Base-by-base conservation (phyloP, 2,888 invertebrate species). In the Ochlodes sylvanus region DNA sequence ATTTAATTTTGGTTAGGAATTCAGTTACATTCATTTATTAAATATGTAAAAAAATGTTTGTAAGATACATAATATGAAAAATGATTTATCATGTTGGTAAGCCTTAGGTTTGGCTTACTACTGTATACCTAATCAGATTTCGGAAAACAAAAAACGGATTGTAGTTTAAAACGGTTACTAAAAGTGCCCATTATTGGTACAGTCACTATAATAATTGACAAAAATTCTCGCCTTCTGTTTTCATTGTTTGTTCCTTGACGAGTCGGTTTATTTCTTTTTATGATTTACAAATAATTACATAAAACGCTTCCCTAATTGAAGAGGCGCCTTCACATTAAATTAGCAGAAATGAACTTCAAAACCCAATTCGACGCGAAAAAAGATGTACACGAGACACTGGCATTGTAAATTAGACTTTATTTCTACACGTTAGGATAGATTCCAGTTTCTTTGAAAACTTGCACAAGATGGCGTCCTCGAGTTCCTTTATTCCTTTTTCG, bases 401-500 rank as follows among this genome's bases (percentile, higher is more conserved):
- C 71, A 71, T 62, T 69, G 63, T 12, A 77, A 65, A 73, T 27
- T 75, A 66, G 64, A 65, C 77, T 66, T 64, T 77, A 77, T 62
- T 38, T 7, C 2, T 1, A 21, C 50, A 47, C 38, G 58, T 63
- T 73, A 73, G 70, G 68, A 34, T 50, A 57, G 73, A 72, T 72
- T 63, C 70, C 74, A 73, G 68, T 76, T 69, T 57, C 66, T 69
- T 73, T 70, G 72, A 65, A 70, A 69, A 69, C 69, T 74, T 77
- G 19, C 79, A 66, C 84, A 89, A 89, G 76, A 89, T 89, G 89
- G 89, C 88, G 77, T 77, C 77, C 84, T 85, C 47, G 84, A 79
- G 77, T 80, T 80, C 85, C 85, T 86, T 86, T 75, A 77, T 87
- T 85, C 80, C 79, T 86, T 89, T 90, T 89, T 85, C 81, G 83